Evolutionary conservation across 1,140 invertebrate genomes (phyloP).

Genomic region (Drosophila subobscura): DNA sequence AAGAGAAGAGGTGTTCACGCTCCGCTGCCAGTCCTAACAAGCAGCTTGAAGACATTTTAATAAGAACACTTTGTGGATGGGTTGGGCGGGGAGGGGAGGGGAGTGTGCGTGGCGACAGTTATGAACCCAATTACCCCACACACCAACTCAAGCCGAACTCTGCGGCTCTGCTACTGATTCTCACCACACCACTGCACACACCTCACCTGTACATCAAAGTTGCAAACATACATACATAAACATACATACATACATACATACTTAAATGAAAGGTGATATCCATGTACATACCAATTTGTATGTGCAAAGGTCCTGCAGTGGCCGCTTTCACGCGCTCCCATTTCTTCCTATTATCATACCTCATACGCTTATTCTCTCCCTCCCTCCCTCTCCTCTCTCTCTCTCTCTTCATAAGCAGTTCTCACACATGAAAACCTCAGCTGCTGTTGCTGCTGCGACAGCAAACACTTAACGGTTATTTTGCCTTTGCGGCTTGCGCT

Average conservation of each 20-base stretch:
- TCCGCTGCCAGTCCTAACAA: conserved; percentile 50
- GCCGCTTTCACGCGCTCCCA: no score
- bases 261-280: background rate
- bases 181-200: conserved; percentile 1
- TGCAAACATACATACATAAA: background rate
- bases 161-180: conserved; percentile 17
- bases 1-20: conserved; percentile 46
- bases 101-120: conserved; percentile 44
- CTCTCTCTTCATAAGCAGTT: conserved; percentile 7
- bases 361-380: background rate
- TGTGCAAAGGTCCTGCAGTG: no score
- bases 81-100: background rate
- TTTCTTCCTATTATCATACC: no score
- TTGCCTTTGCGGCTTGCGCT: conserved; percentile 49
- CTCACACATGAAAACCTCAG: conserved; percentile 27
- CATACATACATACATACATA: no score
- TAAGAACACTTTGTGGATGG: conserved; percentile 48
- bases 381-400: background rate
- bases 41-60: conserved; percentile 55
- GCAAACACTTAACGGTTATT: conserved; percentile 36
- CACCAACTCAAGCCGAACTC: conserved; percentile 35
- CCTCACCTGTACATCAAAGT: background rate
- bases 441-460: conserved; percentile 8
- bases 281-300: background rate
- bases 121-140: conserved; percentile 53